Conservation (phyloP, 2,888 invertebrate genomes). For the Portevinia maculata region DNA sequence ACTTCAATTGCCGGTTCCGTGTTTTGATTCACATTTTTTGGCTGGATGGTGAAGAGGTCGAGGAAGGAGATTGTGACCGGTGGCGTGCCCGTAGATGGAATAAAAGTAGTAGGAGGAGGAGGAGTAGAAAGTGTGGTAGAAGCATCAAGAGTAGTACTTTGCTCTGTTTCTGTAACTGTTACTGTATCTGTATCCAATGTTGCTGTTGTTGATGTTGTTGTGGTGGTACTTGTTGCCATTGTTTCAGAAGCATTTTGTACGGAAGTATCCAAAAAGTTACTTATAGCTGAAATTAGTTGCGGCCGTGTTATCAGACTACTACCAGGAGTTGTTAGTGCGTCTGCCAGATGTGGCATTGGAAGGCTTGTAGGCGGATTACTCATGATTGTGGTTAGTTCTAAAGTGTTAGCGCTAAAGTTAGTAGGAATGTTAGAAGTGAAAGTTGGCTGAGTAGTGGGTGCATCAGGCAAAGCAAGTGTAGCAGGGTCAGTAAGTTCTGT, state of each 20-base stretch:
- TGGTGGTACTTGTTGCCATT: conserved; percentile 64
- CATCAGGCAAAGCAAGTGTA: conserved; percentile 39
- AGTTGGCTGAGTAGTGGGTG: conserved; percentile 54
- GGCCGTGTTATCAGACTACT: conserved; percentile 75
- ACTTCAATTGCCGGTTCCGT: conserved; percentile 63
- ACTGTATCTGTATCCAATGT: conserved; percentile 57
- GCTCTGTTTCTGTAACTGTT: conserved; percentile 22
- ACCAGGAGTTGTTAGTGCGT: conserved; percentile 75
- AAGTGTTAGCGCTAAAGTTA: conserved; percentile 57
- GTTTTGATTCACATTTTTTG: conserved; percentile 71
- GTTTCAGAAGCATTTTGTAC: conserved; percentile 75
- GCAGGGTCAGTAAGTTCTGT: conserved; percentile 39
- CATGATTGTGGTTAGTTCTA: conserved; percentile 69
- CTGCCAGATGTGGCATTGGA: conserved; percentile 72
- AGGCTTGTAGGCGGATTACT: conserved; percentile 75
- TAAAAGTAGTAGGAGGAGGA: conserved; percentile 44
- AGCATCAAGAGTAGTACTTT: conserved; percentile 52
- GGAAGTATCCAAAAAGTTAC: conserved; percentile 76
- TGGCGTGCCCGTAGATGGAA: conserved; percentile 62
- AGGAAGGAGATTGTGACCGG: conserved; percentile 75
- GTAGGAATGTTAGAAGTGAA: conserved; percentile 51
- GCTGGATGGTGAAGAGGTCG: conserved; percentile 75
- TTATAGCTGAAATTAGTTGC: conserved; percentile 75
- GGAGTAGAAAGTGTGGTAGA: conserved; percentile 53
- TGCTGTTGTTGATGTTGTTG: conserved; percentile 37